Conservation (phyloP, 2,888 invertebrate genomes). For the Ormyrus rosae region DNA sequence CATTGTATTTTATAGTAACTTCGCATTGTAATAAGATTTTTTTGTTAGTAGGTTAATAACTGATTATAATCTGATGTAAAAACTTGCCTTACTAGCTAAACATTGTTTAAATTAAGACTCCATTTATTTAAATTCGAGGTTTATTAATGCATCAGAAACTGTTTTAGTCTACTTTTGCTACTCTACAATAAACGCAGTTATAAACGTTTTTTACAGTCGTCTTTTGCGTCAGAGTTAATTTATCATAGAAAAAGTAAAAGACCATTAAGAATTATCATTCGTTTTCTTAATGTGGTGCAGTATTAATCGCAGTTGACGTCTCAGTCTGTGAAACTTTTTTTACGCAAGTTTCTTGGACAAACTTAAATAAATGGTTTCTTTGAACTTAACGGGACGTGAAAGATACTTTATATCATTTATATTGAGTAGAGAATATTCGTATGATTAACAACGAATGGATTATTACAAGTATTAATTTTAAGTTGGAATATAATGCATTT, state of each 20-base stretch:
- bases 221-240: not conserved
- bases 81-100: constrained; percentile 44
- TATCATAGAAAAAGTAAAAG: not conserved
- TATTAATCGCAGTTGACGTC: constrained; percentile 5
- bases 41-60: constrained; percentile 40
- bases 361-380: constrained; percentile 52
- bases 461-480: not conserved
- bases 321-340: constrained; percentile 33
- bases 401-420: constrained; percentile 20
- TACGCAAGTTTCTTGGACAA: constrained; percentile 26
- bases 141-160: constrained; percentile 23
- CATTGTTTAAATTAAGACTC: constrained; percentile 37
- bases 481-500: no score
- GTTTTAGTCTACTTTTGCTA: constrained; percentile 22
- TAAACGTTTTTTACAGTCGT: constrained; percentile 11
- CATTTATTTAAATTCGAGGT: constrained; percentile 51
- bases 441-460: not conserved
- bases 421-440: not conserved
- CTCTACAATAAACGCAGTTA: constrained; percentile 4
- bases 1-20: constrained; percentile 46
- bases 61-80: constrained; percentile 49
- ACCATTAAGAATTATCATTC: constrained; percentile 3
- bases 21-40: constrained; percentile 39
- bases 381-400: constrained; percentile 26
- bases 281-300: not conserved